Percentiles rank a stretch among this genome's conserved stretches.
Conservation (phyloP, 2,797 vertebrate genomes). For the Onychomys torridus region DNA sequence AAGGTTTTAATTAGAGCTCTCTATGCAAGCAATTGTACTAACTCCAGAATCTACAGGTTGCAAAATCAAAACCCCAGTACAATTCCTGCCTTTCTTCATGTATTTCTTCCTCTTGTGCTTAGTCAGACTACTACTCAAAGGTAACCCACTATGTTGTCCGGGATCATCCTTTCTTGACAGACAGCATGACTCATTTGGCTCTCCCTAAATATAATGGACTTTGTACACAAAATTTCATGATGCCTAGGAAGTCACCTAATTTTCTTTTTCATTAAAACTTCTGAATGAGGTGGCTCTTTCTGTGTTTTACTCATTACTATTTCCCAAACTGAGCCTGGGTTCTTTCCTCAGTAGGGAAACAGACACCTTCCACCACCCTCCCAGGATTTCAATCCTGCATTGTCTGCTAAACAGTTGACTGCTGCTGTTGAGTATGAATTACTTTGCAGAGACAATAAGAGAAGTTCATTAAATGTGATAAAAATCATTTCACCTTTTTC, state of each 20-base stretch:
- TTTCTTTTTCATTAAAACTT: not conserved
- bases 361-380: not conserved
- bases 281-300: not conserved
- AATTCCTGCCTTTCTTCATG: not conserved
- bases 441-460: not conserved
- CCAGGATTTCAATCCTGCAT: not conserved
- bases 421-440: not conserved
- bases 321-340: not conserved
- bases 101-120: accelerated
- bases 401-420: not conserved
- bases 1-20: not conserved
- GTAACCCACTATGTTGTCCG: not conserved
- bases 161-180: not conserved
- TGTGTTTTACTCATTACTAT: not conserved
- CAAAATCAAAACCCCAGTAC: not conserved
- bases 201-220: not conserved
- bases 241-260: not conserved
- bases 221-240: not conserved
- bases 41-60: not conserved
- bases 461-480: not conserved
- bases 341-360: not conserved
- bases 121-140: not conserved
- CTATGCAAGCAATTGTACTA: not conserved
- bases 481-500: not conserved
- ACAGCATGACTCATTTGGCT: not conserved